Evolutionary conservation across 2,113 vertebrate species (phyloP), one percentile per base, ranked within the genome.

Genomic region (Platichthys stellatus): DNA sequence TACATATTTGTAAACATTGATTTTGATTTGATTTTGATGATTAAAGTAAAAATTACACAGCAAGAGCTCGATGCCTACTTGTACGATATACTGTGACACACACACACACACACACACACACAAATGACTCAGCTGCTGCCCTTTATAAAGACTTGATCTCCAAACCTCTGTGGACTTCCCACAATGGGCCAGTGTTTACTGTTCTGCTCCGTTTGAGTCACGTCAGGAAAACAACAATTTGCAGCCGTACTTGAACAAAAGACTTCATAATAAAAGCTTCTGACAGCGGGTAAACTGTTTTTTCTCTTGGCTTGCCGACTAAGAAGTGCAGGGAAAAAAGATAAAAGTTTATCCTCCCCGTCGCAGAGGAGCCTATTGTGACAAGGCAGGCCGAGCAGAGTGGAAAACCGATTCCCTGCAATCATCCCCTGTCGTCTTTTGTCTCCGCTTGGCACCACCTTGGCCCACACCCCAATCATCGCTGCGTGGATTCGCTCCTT

Each of bases 361-460:
- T 53, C 57, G 56, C 57, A 84, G 79, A 81, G 2, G 82, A 76
- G 84, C 75, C 74, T 54, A 63, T 72, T 81, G 85, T 90, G 88
- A 83, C 69, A 56, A 74, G 78, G 73, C 72, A 64, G 69, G 70
- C 45, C 1, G 56, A 81, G 69, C 66, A 73, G 78, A 88, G 83
- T 78, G 78, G 84, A 89, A 90, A 92, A 88, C 72, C 63, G 84
- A 90, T 82, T 86, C 75, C 83, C 83, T 78, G 88, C 81, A 93
- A 92, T 92, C 88, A 91, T 90, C 81, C 56, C 61, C 65, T 63
- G 81, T 85, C 81, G 68, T 88, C 89, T 82, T 86, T 87, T 87
- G 75, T 85, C 83, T 80, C 7, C 54, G 35, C 77, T 58, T 47
- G 1, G 81, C 86, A 81, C 76, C 80, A 72, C 84, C 82, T 65